Percentiles rank a stretch among this genome's conserved stretches.
Evolutionary conservation across 1,140 invertebrate species (phyloP).

Genomic region (Aphidius gifuensis): DNA sequence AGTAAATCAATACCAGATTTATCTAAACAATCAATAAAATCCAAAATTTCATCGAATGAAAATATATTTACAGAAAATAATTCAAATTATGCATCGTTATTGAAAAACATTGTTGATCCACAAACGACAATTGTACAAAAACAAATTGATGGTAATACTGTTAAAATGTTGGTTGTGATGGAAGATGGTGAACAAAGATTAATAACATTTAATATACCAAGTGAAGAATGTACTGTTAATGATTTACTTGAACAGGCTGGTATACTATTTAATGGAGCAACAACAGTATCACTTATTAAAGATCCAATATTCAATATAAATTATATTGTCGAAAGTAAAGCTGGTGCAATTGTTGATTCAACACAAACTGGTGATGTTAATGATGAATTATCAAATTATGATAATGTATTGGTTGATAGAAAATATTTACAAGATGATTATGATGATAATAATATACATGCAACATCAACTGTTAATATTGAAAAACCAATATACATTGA

Average conservation of each 20-base stretch:
- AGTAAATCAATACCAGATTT: too few relatives aligned
- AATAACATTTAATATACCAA: constrained; percentile 74
- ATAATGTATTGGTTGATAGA: constrained; percentile 1
- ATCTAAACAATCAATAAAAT: too few relatives aligned
- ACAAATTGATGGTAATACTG: constrained; percentile 59
- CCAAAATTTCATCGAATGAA: too few relatives aligned
- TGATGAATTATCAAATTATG: constrained; percentile 13
- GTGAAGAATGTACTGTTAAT: constrained; percentile 75
- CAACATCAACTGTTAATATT: constrained; percentile 28
- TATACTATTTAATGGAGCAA: constrained; percentile 46
- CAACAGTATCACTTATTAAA: constrained; percentile 67
- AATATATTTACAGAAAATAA: too few relatives aligned
- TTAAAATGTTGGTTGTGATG: constrained; percentile 72
- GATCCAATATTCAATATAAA: constrained; percentile 69
- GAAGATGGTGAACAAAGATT: constrained; percentile 71
- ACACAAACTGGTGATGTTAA: constrained; percentile 30
- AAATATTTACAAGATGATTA: neutral
- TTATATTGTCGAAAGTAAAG: constrained; percentile 64
- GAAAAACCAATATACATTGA: constrained; percentile 59
- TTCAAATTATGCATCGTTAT: too few relatives aligned
- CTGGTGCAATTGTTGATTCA: constrained; percentile 24
- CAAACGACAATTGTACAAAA: constrained; percentile 43
- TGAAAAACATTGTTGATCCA: constrained; percentile 46
- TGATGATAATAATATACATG: constrained; percentile 20
- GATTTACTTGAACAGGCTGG: constrained; percentile 72